phyloP scores from a whole-genome alignment of 2,888 invertebrate species.

The Frankliniella intonsa region DNA sequence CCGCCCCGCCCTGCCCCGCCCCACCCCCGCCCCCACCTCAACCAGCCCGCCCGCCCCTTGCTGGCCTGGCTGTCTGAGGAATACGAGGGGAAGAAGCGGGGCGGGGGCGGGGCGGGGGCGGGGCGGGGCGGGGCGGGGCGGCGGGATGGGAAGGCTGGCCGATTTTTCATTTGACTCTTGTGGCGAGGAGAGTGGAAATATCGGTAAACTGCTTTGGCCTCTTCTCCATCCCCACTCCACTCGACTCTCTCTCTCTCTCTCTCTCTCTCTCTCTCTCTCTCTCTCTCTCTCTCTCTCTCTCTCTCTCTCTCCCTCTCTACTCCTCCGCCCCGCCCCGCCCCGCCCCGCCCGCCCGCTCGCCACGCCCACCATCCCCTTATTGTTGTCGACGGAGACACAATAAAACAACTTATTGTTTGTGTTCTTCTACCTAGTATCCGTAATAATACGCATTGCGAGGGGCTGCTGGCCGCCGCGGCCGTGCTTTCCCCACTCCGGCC shows the following conservation, averaged over 20 bases:
- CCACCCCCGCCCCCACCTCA: background rate
- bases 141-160: slow-evolving; percentile 31
- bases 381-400: slow-evolving; percentile 7
- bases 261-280: slow-evolving; percentile 33
- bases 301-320: background rate
- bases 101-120: slow-evolving; percentile 28
- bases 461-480: too few relatives aligned
- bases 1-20: background rate
- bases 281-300: slow-evolving; percentile 26
- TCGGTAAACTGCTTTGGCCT: background rate
- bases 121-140: slow-evolving; percentile 25
- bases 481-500: slow-evolving; percentile 32
- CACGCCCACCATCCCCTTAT: background rate
- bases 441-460: slow-evolving; percentile 15
- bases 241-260: background rate
- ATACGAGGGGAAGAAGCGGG: slow-evolving; percentile 27
- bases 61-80: slow-evolving; percentile 8
- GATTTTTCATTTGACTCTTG: slow-evolving; percentile 9
- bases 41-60: background rate
- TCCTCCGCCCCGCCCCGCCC: slow-evolving; percentile 34
- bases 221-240: background rate
- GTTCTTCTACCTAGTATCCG: slow-evolving; percentile 9
- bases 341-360: background rate
- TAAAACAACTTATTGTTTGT: slow-evolving; percentile 25
- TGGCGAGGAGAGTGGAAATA: background rate